Base-by-base conservation (phyloP, 2,888 invertebrate species). In the Drosophila greeni region DNA sequence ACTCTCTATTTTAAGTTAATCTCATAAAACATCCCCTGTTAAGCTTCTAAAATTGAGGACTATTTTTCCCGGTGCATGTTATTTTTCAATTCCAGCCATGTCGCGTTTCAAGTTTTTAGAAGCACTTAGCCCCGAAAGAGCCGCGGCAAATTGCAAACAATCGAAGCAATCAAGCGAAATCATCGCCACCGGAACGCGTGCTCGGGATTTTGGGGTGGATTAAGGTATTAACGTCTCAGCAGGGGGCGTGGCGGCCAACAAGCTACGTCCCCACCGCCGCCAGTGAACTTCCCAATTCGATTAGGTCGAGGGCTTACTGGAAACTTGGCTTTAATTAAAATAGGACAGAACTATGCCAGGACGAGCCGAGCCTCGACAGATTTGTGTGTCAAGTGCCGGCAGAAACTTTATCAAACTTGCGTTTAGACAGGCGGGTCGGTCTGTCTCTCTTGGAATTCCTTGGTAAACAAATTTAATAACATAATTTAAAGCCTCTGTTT, bases 141-240 rank as follows among this genome's bases (percentile, higher is more conserved):
- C 45, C 51, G 48, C 45, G 40, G 40, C 47, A 43, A 76, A 76
- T 70, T 67, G 83, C 76, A 73, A 75, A 81, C 84, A 84, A 84
- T 85, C 79, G 75, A 84, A 73, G 73, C 76, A 84, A 84, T 81
- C 80, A 80, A 60, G 65, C 76, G 70, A 75, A 82, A 74, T 82
- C 77, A 75, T 76, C 72, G 78, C 70, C 60, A 59, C 60, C 65
- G 70, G 53, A 64, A 69, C 65, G 75, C 75, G 71, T 80, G 75
- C 68, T 43, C 49, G 33, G 76, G 75, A 82, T 79, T 79, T 66
- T 69, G 55, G 60, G 74, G 67, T 60, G 74, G 64, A 76, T 81
- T 72, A 84, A 76, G 68, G 82, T 69, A 60, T 60, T 60, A 60
- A 12, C 31, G 37, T 47, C 72, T 72, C 70, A 67, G 39, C 39